Base-by-base conservation (phyloP, 2,888 invertebrate genomes). In the Globia sparganii region DNA sequence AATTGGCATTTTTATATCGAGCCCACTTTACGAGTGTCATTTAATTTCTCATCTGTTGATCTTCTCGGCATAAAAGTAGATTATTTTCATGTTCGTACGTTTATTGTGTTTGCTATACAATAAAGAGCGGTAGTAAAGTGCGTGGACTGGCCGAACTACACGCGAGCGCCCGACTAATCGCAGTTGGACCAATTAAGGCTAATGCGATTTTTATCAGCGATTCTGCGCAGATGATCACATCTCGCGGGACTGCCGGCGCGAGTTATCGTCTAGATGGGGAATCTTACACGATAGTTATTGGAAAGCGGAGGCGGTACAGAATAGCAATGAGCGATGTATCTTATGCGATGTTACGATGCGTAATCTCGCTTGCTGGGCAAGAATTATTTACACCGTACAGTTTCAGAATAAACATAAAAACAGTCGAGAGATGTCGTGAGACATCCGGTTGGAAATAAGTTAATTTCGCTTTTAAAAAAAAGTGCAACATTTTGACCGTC, bases 151-250 rank as follows among this genome's bases (percentile, higher is more conserved):
- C 75, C 79, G 64, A 82, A 84, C 74, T 77, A 77, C 59, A 70
- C 43, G 64, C 67, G 81, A 53, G 46, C 40, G 74, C 37, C 64
- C 71, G 72, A 83, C 85, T 90, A 86, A 90, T 90, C 88, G 86
- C 81, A 84, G 78, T 70, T 68, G 68, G 74, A 73, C 85, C 90
- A 89, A 91, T 91, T 91, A 91, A 77, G 84, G 86, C 81, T 91
- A 91, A 91, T 91, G 91, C 86, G 90, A 90, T 91, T 91, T 91
- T 91, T 91, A 91, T 90, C 88, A 89, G 88, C 84, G 85, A 82
- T 83, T 87, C 75, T 76, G 80, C 69, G 78, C 80, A 78, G 81
- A 81, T 83, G 83, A 81, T 87, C 79, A 43, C 62, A 58, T 75
- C 88, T 75, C 87, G 58, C 65, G 87, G 72, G 88, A 73, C 71